A percentile compares a stretch with the other conserved stretches of the same genome.
phyloP scores from a whole-genome alignment of 2,888 invertebrate species.

The Noctua comes region DNA sequence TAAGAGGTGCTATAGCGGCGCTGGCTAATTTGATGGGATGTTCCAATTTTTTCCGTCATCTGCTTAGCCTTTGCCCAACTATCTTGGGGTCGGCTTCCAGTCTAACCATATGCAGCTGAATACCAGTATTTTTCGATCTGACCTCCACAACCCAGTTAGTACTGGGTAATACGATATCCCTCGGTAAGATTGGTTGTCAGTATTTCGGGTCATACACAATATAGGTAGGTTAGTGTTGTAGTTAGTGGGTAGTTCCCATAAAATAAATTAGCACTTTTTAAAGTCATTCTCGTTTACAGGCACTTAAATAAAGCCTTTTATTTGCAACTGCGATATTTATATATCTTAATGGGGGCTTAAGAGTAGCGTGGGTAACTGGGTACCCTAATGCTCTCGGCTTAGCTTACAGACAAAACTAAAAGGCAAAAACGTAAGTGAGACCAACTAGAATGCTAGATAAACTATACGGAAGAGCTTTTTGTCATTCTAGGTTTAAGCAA shows the following conservation, averaged over 20 bases:
- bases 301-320: slow-evolving; percentile 44
- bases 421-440: slow-evolving; percentile 63
- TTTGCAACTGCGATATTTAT: slow-evolving; percentile 50
- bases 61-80: neutral
- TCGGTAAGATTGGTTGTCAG: neutral
- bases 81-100: neutral
- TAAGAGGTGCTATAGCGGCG: too few species aligned
- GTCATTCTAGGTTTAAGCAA: slow-evolving; percentile 58
- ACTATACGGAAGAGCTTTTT: slow-evolving; percentile 57
- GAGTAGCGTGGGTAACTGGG: slow-evolving; percentile 15
- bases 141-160: too few species aligned
- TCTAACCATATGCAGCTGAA: neutral
- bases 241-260: neutral
- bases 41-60: neutral
- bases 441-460: slow-evolving; percentile 52
- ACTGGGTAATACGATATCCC: neutral
- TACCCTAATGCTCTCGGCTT: slow-evolving; percentile 51
- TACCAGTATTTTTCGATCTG: neutral
- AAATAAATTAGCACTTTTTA: slow-evolving; percentile 23
- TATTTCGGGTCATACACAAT: too few species aligned
- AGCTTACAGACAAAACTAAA: slow-evolving; percentile 50
- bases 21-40: too few species aligned
- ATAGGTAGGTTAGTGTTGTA: neutral
- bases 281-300: slow-evolving; percentile 39
- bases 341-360: slow-evolving; percentile 52